These are phyloP conservation scores for Porites rus DNA, from an alignment of 92 coral and sea anemone genomes.

Conservation along the genomic window DNA sequence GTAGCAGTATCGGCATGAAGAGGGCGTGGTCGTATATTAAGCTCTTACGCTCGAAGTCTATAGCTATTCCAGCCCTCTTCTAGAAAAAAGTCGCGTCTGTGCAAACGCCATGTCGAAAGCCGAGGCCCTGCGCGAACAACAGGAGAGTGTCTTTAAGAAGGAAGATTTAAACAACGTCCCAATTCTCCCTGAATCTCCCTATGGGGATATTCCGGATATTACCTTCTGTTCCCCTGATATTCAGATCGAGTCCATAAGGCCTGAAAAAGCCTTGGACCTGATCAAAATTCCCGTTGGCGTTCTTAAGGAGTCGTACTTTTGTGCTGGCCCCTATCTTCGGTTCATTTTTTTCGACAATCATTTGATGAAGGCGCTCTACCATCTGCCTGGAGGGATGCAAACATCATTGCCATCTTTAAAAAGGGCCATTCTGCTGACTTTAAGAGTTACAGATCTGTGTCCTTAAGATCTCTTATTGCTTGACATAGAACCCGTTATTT, in stretches of 20 bases:
- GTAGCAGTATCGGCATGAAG: neutral
- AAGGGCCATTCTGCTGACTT: no score
- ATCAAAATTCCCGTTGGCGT: conserved; percentile 38
- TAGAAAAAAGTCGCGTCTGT: conserved; percentile 50
- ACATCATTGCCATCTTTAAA: no score
- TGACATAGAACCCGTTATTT: no score
- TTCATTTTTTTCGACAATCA: no score
- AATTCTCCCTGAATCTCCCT: conserved; percentile 16
- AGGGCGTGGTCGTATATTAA: conserved; percentile 62
- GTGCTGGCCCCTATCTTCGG: conserved; percentile 22
- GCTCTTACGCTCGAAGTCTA: conserved; percentile 54
- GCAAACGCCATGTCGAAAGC: conserved; percentile 48
- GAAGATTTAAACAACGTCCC: conserved; percentile 6
- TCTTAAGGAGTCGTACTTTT: conserved; percentile 25
- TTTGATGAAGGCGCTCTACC: no score
- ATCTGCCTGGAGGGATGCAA: no score
- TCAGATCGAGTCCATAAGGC: conserved; percentile 47
- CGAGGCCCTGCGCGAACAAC: conserved; percentile 45
- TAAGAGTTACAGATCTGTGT: no score
- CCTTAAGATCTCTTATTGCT: no score
- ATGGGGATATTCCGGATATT: conserved; percentile 24
- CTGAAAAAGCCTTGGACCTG: conserved; percentile 62
- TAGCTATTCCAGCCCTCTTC: conserved; percentile 51
- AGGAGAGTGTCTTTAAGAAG: conserved; percentile 50
- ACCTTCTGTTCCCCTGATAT: conserved; percentile 37